Evolutionary conservation across 2,888 invertebrate genomes (phyloP), one percentile per base, ranked within the genome.

Genomic region (Eurois occulta): DNA sequence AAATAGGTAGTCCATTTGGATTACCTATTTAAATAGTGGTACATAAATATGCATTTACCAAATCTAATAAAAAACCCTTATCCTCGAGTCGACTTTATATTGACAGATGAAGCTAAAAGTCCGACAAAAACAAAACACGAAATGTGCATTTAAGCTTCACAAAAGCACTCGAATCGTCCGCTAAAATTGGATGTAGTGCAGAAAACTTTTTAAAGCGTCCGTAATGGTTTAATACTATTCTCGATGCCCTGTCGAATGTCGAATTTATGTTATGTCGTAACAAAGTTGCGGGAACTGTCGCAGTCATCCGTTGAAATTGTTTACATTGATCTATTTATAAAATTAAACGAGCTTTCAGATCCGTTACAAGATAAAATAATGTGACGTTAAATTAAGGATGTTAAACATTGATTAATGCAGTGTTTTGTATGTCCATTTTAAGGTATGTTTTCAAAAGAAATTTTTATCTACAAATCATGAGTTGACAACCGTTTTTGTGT

Each of bases 281-380:
- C 32, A 73, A 32, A 41, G 43, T 38, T 69, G 24, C 35, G 32
- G 64, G 48, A 72, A 55, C 58, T 64, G 18, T 32, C 77, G 35
- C 16, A 62, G 38, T 55, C 70, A 64, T 67, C 35, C 66, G 67
- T 52, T 28, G 11, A 38, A 38, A 77, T 68, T 73, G 77, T 83
- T 81, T 81, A 86, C 70, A 67, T 64, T 82, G 62, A 80, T 85
- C 86, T 78, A 78, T 60, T 46, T 83, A 75, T 68, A 73, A 65
- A 75, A 72, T 69, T 77, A 78, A 32, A 41, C 16, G 8, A n/a
- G 13, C 48, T 21, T 35, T 7, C 35, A n/a, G 28, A 46, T 73
- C 24, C 35, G 24, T 35, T 64, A 68, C 18, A 24, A 62, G 71
- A 72, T 81, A 13, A 74, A 81, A 74, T 58, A 76, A 72, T 58